phyloP scores from a whole-genome alignment of 2,888 invertebrate genomes.

The Vanessa cardui region DNA sequence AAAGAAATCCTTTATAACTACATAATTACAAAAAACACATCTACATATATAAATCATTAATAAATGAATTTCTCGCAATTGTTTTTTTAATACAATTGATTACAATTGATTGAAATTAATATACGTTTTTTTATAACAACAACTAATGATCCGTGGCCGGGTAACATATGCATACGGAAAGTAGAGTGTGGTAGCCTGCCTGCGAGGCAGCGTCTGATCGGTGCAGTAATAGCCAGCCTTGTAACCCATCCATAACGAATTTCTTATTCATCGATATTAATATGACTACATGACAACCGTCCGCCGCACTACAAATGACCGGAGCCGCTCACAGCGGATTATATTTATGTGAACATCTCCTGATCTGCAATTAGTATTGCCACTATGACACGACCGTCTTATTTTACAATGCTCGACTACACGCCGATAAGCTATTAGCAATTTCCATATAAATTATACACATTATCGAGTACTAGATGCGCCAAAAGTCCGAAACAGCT shows the following conservation, averaged over 20 bases:
- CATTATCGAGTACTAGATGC: not conserved
- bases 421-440: conserved; percentile 21
- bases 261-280: conserved; percentile 83
- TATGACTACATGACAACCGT: conserved; percentile 79
- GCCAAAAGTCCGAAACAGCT: not conserved
- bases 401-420: conserved; percentile 17
- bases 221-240: conserved; percentile 73
- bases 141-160: not conserved
- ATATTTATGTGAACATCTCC: conserved; percentile 78
- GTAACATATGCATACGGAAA: conserved; percentile 7
- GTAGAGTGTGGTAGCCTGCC: conserved; percentile 9
- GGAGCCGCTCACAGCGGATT: conserved; percentile 71
- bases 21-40: too few species aligned
- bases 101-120: too few species aligned
- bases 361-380: conserved; percentile 75
- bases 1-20: too few species aligned
- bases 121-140: not conserved
- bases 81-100: too few species aligned
- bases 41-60: too few species aligned
- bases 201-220: conserved; percentile 60
- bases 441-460: conserved; percentile 24
- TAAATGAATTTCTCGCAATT: too few species aligned
- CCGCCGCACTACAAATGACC: conserved; percentile 77
- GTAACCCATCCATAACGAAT: conserved; percentile 81
- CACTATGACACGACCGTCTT: conserved; percentile 40